Percentiles rank a stretch among this genome's conserved stretches.
phyloP scores from a whole-genome alignment of 2,888 invertebrate genomes.

The Spisula solida region DNA sequence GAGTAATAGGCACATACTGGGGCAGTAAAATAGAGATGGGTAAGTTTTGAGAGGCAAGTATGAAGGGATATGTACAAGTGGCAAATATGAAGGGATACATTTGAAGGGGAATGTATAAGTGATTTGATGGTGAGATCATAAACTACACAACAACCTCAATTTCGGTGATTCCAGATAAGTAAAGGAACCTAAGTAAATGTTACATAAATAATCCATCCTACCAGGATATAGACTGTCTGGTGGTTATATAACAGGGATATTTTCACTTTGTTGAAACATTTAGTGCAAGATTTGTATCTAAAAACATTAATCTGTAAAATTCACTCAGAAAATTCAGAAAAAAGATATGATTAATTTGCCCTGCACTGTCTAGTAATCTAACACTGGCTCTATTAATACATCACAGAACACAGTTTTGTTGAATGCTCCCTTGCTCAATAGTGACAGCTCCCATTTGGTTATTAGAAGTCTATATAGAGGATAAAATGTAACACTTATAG shows the following conservation, averaged over 20 bases:
- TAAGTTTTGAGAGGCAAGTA: no score
- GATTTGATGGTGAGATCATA: no score
- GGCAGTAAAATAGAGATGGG: no score
- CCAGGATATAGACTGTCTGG: neutral
- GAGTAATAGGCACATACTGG: no score
- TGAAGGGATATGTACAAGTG: no score
- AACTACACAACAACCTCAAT: no score
- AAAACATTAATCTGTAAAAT: neutral
- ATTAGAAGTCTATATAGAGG: neutral
- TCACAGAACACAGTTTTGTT: neutral
- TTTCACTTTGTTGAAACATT: constrained; percentile 11
- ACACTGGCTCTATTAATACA: neutral
- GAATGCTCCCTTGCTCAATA: neutral
- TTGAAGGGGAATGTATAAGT: no score
- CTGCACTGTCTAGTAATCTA: neutral
- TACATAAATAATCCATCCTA: neutral
- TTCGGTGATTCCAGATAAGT: no score
- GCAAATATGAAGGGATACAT: no score
- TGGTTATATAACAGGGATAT: neutral
- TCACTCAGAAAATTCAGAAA: neutral
- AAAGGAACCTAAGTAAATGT: no score
- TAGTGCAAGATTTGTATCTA: constrained; percentile 7
- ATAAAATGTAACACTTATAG: no score
- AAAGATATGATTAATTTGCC: neutral
- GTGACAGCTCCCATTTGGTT: constrained; percentile 4